Percentiles rank a stretch among this genome's conserved stretches.
These are phyloP conservation scores for Polypterus senegalus DNA, from an alignment of 2,113 vertebrate species.

Conservation along the genomic window DNA sequence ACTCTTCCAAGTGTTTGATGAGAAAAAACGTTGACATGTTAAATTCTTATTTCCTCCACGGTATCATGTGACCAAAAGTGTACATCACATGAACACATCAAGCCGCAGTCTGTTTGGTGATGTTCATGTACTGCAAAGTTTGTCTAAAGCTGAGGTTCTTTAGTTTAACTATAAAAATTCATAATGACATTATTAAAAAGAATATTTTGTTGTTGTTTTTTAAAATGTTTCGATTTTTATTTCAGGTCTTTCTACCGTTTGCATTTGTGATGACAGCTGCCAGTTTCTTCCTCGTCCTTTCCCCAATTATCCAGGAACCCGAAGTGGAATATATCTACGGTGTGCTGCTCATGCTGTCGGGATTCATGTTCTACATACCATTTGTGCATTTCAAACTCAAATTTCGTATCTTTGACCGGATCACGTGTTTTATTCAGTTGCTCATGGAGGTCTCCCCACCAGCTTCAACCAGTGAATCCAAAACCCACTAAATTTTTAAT, in stretches of 20 bases:
- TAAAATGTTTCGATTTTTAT: background rate
- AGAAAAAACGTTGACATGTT: too few species aligned
- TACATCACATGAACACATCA: too few species aligned
- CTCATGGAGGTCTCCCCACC: background rate
- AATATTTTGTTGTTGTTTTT: background rate
- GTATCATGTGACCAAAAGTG: too few species aligned
- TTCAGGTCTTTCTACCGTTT: conserved; percentile 2
- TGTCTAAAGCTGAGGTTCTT: too few species aligned
- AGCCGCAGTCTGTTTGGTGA: too few species aligned
- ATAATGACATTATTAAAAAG: background rate
- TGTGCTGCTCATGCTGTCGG: background rate
- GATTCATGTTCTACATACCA: background rate
- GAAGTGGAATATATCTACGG: background rate
- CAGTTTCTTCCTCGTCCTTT: background rate
- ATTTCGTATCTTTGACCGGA: conserved; percentile 1
- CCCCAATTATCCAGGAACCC: background rate
- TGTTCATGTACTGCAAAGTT: too few species aligned
- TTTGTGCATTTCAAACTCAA: conserved; percentile 8
- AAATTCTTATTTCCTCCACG: too few species aligned
- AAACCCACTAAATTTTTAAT: background rate
- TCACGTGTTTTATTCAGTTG: conserved; percentile 2
- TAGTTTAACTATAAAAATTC: background rate
- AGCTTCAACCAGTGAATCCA: background rate
- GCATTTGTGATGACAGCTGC: conserved; percentile 1
- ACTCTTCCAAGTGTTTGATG: too few species aligned